Conservation (phyloP, 2,888 invertebrate species). For the Rhamnusium bicolor region DNA sequence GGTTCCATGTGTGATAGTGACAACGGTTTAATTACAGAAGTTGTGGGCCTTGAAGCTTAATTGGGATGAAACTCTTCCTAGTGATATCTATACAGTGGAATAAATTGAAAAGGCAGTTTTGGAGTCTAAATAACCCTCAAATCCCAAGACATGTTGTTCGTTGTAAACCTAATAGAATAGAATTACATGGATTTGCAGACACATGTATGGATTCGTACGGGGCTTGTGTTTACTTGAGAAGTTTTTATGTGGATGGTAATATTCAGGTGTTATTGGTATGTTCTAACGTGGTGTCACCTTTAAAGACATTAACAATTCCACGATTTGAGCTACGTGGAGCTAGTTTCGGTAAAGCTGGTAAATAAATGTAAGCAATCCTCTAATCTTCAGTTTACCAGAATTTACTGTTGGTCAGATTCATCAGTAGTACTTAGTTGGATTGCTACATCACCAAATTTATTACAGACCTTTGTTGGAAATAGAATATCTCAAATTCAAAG, state of each 20-base stretch:
- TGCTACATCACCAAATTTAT: constrained; percentile 16
- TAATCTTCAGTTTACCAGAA: not conserved
- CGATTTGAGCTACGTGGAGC: constrained; percentile 31
- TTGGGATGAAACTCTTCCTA: constrained; percentile 25
- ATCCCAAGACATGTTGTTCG: constrained; percentile 15
- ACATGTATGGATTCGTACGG: constrained; percentile 32
- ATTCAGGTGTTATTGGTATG: constrained; percentile 20
- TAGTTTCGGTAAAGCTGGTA: constrained; percentile 3
- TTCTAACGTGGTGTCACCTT: constrained; percentile 28
- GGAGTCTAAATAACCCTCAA: constrained; percentile 16
- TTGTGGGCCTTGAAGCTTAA: constrained; percentile 33
- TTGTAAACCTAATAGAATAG: not conserved
- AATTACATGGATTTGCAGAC: constrained; percentile 40
- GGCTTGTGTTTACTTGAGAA: constrained; percentile 32
- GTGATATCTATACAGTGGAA: not conserved
- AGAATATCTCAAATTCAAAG: constrained; percentile 39
- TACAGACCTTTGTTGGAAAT: constrained; percentile 40
- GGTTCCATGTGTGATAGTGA: constrained; percentile 31
- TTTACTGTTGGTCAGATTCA: constrained; percentile 29
- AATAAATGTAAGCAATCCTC: not conserved
- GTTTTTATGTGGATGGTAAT: not conserved
- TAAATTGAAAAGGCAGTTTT: constrained; percentile 8
- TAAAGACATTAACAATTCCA: constrained; percentile 28
- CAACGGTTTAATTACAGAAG: constrained; percentile 29
- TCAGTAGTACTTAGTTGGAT: constrained; percentile 38